Percentiles rank a stretch among this genome's conserved stretches.
Conservation (phyloP, 2,888 invertebrate species). For the Malthinus flaveolus region DNA sequence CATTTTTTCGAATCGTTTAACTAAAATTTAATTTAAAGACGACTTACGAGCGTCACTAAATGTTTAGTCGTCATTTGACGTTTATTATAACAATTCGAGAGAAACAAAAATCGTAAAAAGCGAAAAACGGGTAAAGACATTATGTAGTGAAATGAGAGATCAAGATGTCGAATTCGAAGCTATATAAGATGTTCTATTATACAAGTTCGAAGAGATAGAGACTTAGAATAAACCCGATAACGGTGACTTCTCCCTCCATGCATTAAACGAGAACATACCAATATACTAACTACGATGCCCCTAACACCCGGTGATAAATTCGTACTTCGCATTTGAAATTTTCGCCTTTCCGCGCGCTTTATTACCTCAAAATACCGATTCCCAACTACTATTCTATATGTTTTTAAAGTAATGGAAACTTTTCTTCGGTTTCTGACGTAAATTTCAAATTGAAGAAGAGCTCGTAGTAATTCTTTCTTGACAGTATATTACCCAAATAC, state of each 20-base stretch:
- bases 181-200: slow-evolving; percentile 18
- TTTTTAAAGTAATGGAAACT: slow-evolving; percentile 10
- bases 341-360: slow-evolving; percentile 15
- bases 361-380: slow-evolving; percentile 8
- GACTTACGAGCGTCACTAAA: no score
- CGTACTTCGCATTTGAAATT: slow-evolving; percentile 16
- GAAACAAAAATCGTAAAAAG: slow-evolving; percentile 13
- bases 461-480: slow-evolving; percentile 16
- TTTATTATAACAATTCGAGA: neutral
- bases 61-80: no score
- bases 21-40: no score
- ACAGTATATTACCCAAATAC: slow-evolving; percentile 23
- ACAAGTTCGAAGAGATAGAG: slow-evolving; percentile 24
- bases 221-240: slow-evolving; percentile 25
- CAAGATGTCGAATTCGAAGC: slow-evolving; percentile 23
- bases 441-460: slow-evolving; percentile 16
- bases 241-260: slow-evolving; percentile 21
- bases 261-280: slow-evolving; percentile 22
- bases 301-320: slow-evolving; percentile 19
- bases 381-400: slow-evolving; percentile 14
- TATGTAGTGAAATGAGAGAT: slow-evolving; percentile 23
- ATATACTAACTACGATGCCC: slow-evolving; percentile 23
- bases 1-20: no score
- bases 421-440: slow-evolving; percentile 15
- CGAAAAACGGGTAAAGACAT: slow-evolving; percentile 1